Evolutionary conservation across 2,797 vertebrate species (phyloP).

Genomic region (Synanceia verrucosa): DNA sequence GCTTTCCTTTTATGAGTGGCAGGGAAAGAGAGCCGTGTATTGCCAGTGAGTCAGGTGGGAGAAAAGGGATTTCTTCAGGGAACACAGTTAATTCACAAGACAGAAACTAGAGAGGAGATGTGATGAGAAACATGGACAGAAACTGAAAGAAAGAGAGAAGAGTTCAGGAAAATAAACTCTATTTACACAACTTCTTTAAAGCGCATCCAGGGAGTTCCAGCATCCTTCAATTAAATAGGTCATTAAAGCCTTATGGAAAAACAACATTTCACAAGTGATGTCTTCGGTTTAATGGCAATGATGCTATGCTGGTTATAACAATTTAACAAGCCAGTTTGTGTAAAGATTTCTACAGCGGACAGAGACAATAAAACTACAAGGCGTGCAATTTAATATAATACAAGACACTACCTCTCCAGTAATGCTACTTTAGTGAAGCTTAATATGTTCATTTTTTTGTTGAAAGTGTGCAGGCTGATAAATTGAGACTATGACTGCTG

Average conservation of each 20-base stretch:
- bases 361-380: slow-evolving; percentile 35
- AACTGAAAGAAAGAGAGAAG: slow-evolving; percentile 18
- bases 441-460: slow-evolving; percentile 4
- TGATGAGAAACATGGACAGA: slow-evolving; percentile 13
- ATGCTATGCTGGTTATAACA: slow-evolving; percentile 3
- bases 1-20: slow-evolving; percentile 62
- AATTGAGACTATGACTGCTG: background rate
- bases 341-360: slow-evolving; percentile 36
- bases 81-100: slow-evolving; percentile 60
- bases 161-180: slow-evolving; percentile 42
- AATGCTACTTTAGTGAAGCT: slow-evolving; percentile 7
- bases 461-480: slow-evolving; percentile 4
- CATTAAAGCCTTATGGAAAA: slow-evolving; percentile 25
- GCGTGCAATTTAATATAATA: slow-evolving; percentile 21
- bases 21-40: slow-evolving; percentile 50
- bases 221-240: slow-evolving; percentile 22
- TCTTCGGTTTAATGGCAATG: slow-evolving; percentile 16
- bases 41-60: slow-evolving; percentile 67
- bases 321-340: slow-evolving; percentile 39
- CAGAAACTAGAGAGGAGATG: slow-evolving; percentile 33
- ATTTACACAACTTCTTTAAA: slow-evolving; percentile 21
- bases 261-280: slow-evolving; percentile 13
- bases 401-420: slow-evolving; percentile 14
- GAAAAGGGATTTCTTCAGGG: slow-evolving; percentile 58
- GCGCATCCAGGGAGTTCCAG: slow-evolving; percentile 28